phyloP scores from a whole-genome alignment of 2,888 invertebrate genomes.

The Silvanus unidentatus region DNA sequence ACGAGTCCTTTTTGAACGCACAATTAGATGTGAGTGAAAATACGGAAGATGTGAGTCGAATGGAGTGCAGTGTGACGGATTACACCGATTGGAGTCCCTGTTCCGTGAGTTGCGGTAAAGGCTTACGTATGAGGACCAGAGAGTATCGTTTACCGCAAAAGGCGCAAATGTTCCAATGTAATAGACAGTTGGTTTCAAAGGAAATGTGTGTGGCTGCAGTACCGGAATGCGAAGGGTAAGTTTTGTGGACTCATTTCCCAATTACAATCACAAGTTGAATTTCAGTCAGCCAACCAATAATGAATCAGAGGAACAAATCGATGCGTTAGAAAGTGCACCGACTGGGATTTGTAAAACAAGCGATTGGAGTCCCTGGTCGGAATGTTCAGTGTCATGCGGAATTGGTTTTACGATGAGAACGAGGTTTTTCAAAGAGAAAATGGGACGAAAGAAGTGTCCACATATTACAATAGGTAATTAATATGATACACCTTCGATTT shows the following conservation, averaged over 20 bases:
- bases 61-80: constrained; percentile 61
- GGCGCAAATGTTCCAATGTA: constrained; percentile 64
- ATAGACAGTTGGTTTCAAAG: constrained; percentile 72
- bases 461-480: constrained; percentile 61
- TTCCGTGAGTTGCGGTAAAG: constrained; percentile 84
- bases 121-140: constrained; percentile 72
- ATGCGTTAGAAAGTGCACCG: constrained; percentile 28
- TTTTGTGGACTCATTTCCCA: constrained; percentile 23
- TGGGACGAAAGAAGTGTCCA: constrained; percentile 76
- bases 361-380: constrained; percentile 75
- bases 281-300: not conserved
- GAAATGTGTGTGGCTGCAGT: constrained; percentile 83
- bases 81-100: constrained; percentile 77
- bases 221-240: constrained; percentile 67
- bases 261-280: not conserved
- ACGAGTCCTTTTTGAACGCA: constrained; percentile 56
- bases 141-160: constrained; percentile 64
- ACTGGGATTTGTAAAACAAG: constrained; percentile 60
- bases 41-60: constrained; percentile 49
- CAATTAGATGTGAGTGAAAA: constrained; percentile 62
- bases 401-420: constrained; percentile 69
- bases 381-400: constrained; percentile 84
- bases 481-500: not conserved
- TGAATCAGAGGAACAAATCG: constrained; percentile 29
- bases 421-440: constrained; percentile 66